These are phyloP conservation scores for Limenitis camilla DNA, from an alignment of 2,888 invertebrate species.

Conservation along the genomic window DNA sequence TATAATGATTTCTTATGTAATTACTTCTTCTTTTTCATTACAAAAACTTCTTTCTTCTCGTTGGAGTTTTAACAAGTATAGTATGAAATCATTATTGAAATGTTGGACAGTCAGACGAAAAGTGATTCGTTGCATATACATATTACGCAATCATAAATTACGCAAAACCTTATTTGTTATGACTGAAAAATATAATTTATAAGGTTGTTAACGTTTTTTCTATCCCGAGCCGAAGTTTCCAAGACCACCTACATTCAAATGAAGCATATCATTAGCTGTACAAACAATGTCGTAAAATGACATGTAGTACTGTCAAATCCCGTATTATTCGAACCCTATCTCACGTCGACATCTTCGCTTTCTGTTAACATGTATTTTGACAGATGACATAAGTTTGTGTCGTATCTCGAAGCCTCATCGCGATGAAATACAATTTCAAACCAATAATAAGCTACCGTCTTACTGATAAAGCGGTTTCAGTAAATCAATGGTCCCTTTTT, in stretches of 20 bases:
- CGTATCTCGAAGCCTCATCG: conserved; percentile 58
- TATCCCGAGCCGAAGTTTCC: conserved; percentile 32
- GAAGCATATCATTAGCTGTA: conserved; percentile 64
- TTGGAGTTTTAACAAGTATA: too few species aligned
- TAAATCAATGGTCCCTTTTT: conserved; percentile 55
- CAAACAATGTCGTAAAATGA: conserved; percentile 70
- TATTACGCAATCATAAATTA: too few species aligned
- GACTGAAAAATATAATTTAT: too few species aligned
- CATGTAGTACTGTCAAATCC: conserved; percentile 43
- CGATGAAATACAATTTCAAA: conserved; percentile 68
- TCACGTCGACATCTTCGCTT: conserved; percentile 12
- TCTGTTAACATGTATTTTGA: conserved; percentile 73
- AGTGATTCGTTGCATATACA: too few species aligned
- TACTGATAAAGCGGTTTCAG: conserved; percentile 54
- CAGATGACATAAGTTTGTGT: conserved; percentile 72
- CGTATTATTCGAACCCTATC: conserved; percentile 14
- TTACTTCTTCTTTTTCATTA: too few species aligned
- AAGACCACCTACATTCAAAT: conserved; percentile 69
- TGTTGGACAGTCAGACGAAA: too few species aligned
- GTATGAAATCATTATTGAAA: too few species aligned
- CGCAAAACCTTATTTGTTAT: too few species aligned
- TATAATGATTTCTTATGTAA: too few species aligned
- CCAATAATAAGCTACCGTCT: conserved; percentile 71
- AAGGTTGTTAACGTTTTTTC: too few species aligned
- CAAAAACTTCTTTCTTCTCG: too few species aligned